phyloP scores from a whole-genome alignment of 1,140 invertebrate genomes.

The Panagrolaimus sp. region DNA sequence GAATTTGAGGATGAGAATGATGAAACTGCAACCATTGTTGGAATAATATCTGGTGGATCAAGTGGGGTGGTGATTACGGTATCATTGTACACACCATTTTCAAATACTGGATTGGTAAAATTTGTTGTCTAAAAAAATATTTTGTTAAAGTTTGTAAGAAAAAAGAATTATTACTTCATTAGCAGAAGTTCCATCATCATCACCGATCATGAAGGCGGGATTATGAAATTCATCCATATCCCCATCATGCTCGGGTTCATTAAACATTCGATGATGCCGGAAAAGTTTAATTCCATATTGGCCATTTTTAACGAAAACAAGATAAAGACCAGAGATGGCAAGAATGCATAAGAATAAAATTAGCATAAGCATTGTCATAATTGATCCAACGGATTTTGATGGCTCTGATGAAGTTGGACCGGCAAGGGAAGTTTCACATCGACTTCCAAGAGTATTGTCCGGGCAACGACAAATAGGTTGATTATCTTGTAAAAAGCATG shows the following conservation, averaged over 20 bases:
- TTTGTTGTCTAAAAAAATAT: constrained; percentile 65
- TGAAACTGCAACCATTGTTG: not conserved
- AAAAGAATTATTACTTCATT: not conserved
- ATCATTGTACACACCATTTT: constrained; percentile 68
- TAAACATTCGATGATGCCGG: constrained; percentile 1
- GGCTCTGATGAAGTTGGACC: not conserved
- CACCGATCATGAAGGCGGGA: constrained; percentile 10
- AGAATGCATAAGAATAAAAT: not conserved
- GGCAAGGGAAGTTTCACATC: constrained; percentile 3
- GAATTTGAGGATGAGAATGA: not conserved
- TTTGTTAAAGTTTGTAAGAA: not conserved
- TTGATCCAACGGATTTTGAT: not conserved
- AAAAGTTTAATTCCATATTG: not conserved
- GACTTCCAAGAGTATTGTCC: not conserved
- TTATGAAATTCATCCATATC: constrained; percentile 16
- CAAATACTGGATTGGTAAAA: constrained; percentile 79
- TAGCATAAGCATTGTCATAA: constrained; percentile 7
- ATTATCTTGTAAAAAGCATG: not conserved
- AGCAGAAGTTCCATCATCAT: not conserved
- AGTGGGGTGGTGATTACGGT: constrained; percentile 55
- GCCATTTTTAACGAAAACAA: constrained; percentile 4
- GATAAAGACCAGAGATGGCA: not conserved
- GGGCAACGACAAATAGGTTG: not conserved
- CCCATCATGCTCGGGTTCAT: not conserved
- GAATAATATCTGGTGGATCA: not conserved